Percentiles rank a stretch among this genome's conserved stretches.
Conservation (phyloP, 2,888 invertebrate species). For the Gnatocerus cornutus region DNA sequence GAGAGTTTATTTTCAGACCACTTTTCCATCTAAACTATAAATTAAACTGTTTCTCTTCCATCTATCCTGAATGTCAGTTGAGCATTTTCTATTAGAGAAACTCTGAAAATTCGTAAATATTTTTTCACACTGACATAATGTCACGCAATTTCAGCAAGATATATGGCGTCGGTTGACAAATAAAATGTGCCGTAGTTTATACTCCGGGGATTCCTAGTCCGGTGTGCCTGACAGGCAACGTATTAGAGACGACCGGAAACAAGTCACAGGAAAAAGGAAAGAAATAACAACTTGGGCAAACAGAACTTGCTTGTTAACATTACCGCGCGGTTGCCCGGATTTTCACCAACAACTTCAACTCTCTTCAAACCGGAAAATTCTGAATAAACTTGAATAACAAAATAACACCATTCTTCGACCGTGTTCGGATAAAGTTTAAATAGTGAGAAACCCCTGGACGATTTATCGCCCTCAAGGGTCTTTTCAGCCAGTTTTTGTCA, state of each 20-base stretch:
- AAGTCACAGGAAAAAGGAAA: constrained; percentile 43
- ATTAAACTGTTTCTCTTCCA: not conserved
- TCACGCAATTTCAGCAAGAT: constrained; percentile 40
- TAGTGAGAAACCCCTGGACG: constrained; percentile 28
- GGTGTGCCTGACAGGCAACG: constrained; percentile 47
- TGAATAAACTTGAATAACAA: constrained; percentile 43
- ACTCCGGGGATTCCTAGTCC: constrained; percentile 39
- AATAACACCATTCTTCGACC: constrained; percentile 32
- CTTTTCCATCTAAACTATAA: constrained; percentile 2
- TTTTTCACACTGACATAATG: constrained; percentile 32
- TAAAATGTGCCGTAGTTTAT: constrained; percentile 46
- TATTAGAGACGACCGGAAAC: constrained; percentile 46
- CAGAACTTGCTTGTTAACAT: constrained; percentile 46
- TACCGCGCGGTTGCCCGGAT: constrained; percentile 28
- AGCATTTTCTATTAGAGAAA: constrained; percentile 10
- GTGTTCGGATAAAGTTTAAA: constrained; percentile 37
- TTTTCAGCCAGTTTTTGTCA: constrained; percentile 25
- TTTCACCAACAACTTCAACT: constrained; percentile 19
- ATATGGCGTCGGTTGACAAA: constrained; percentile 45
- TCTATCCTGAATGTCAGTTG: not conserved
- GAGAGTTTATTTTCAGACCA: not conserved
- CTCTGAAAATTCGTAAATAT: constrained; percentile 12
- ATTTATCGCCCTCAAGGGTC: constrained; percentile 30
- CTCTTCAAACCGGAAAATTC: constrained; percentile 31
- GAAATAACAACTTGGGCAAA: constrained; percentile 44